Percentiles rank a stretch among this genome's conserved stretches.
These are phyloP conservation scores for Macaria liturata DNA, from an alignment of 2,888 invertebrate species.

Conservation along the genomic window DNA sequence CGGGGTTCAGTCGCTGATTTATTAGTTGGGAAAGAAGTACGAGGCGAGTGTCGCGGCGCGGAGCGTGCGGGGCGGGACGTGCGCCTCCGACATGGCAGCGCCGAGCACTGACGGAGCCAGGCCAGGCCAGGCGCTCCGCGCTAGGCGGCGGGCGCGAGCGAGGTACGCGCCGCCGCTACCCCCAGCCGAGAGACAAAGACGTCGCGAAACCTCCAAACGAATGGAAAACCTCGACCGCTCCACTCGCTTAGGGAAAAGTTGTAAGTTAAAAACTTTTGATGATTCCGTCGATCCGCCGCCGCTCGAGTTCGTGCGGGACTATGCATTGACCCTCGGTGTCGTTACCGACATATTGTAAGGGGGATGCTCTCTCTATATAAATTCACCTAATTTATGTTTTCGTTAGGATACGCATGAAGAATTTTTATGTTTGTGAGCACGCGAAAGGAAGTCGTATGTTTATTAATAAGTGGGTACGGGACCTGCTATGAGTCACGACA, in stretches of 20 bases:
- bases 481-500: constrained; percentile 60
- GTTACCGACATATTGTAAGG: constrained; percentile 80
- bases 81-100: constrained; percentile 70
- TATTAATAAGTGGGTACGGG: constrained; percentile 65
- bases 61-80: constrained; percentile 57
- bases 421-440: constrained; percentile 77
- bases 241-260: constrained; percentile 74
- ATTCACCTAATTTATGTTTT: constrained; percentile 82
- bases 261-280: constrained; percentile 80
- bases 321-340: constrained; percentile 73
- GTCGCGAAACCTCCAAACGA: constrained; percentile 58
- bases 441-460: constrained; percentile 78
- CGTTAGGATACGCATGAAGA: constrained; percentile 78
- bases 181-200: constrained; percentile 60
- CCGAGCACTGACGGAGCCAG: constrained; percentile 63
- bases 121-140: constrained; percentile 50
- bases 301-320: constrained; percentile 66
- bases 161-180: constrained; percentile 38
- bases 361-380: constrained; percentile 79
- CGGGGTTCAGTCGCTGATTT: constrained; percentile 69
- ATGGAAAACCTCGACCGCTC: constrained; percentile 62
- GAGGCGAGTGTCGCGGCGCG: constrained; percentile 68
- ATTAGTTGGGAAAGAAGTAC: constrained; percentile 70
- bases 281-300: constrained; percentile 70
- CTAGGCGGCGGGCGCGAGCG: constrained; percentile 21